phyloP scores from a whole-genome alignment of 1,140 invertebrate species.

The silkworm (Bombyx mori) region ASM3026992v2 NC_085124.1:5688001-5688500 shows the following conservation, averaged over 20 bases:
- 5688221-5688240: conserved; percentile 63
- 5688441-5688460: conserved; percentile 60
- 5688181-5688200: conserved; percentile 5
- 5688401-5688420: conserved; percentile 63
- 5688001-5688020: conserved; percentile 34
- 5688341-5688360: not conserved
- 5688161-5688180: not conserved
- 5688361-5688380: conserved; percentile 22
- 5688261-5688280: conserved; percentile 44
- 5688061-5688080: conserved; percentile 26
- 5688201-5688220: conserved; percentile 61
- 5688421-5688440: conserved; percentile 44
- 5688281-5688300: conserved; percentile 60
- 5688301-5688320: conserved; percentile 62
- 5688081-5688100: conserved; percentile 42
- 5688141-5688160: not conserved
- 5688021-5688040: conserved; percentile 29
- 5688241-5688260: conserved; percentile 42
- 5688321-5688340: conserved; percentile 43
- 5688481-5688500: conserved; percentile 38
- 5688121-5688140: conserved; percentile 54
- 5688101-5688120: conserved; percentile 57
- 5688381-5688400: conserved; percentile 51
- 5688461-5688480: conserved; percentile 57
- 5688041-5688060: conserved; percentile 6